Percentiles rank a stretch among this genome's conserved stretches.
Conservation (phyloP, 1,140 invertebrate species). For the Drosophila busckii region DNA sequence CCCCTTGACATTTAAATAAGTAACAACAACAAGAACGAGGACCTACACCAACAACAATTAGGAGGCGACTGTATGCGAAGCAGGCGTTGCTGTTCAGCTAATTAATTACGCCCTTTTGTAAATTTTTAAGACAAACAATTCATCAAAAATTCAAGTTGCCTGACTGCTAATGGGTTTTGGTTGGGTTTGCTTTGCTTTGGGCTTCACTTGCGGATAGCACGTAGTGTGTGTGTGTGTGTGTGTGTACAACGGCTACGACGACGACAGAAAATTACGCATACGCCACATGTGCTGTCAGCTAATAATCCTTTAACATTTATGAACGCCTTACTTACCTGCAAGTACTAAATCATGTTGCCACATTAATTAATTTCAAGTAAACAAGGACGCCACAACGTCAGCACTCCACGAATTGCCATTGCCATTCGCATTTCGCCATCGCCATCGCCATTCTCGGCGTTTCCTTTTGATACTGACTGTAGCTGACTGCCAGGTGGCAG, state of each 20-base stretch:
- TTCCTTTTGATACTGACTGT: conserved; percentile 40
- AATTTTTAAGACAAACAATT: conserved; percentile 74
- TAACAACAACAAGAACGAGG: conserved; percentile 16
- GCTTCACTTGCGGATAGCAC: conserved; percentile 4
- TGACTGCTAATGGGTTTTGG: conserved; percentile 33
- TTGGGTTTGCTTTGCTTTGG: conserved; percentile 4
- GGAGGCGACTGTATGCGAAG: background rate
- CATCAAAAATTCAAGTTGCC: conserved; percentile 64
- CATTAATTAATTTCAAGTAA: conserved; percentile 75
- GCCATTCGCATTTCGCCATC: background rate
- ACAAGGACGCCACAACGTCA: conserved; percentile 36
- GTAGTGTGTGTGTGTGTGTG: background rate
- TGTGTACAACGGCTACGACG: conserved; percentile 5
- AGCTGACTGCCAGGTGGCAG: conserved; percentile 21
- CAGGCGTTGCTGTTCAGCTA: conserved; percentile 46
- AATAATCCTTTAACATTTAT: conserved; percentile 77
- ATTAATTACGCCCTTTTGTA: conserved; percentile 69
- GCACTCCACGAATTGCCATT: conserved; percentile 27
- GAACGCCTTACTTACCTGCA: conserved; percentile 74
- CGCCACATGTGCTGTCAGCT: conserved; percentile 71
- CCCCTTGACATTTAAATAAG: conserved; percentile 39
- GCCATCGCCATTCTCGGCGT: conserved; percentile 2
- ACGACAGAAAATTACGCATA: conserved; percentile 65
- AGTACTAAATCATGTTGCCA: conserved; percentile 76
- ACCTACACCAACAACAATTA: conserved; percentile 10